Evolutionary conservation across 2,888 invertebrate species (phyloP).

Genomic region (Lithophane socia): DNA sequence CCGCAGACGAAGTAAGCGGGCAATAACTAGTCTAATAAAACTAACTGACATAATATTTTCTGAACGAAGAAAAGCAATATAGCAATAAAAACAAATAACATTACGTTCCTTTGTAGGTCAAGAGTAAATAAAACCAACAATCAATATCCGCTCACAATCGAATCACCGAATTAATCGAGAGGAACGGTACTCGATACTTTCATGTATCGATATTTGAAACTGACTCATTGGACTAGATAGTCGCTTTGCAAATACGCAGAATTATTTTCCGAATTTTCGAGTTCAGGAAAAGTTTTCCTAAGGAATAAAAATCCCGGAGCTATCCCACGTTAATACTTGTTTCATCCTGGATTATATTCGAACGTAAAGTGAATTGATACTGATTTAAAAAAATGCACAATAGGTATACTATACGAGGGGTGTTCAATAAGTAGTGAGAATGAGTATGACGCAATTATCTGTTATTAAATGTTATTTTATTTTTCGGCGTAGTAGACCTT

Average conservation of each 20-base stretch:
- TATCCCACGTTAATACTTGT: background rate
- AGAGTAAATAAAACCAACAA: conserved; percentile 23
- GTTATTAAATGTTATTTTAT: too few species aligned
- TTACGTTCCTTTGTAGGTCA: conserved; percentile 15
- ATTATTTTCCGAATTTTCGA: background rate
- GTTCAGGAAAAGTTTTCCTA: too few species aligned
- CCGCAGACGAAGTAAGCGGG: too few species aligned
- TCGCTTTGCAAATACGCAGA: background rate
- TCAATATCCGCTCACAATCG: conserved; percentile 9
- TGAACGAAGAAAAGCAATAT: background rate
- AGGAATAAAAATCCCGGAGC: background rate
- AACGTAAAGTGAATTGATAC: too few species aligned
- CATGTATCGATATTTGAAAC: conserved; percentile 11
- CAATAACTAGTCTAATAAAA: background rate
- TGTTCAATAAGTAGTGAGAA: too few species aligned
- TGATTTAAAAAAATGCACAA: too few species aligned
- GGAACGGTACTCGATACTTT: background rate
- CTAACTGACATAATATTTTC: background rate
- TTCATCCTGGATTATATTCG: too few species aligned
- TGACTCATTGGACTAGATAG: background rate
- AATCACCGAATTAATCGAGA: conserved; percentile 9
- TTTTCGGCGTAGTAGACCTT: too few species aligned
- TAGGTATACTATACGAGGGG: too few species aligned
- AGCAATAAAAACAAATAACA: conserved; percentile 3
- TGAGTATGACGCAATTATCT: too few species aligned